A percentile compares a stretch with the other conserved stretches of the same genome.
These are phyloP conservation scores for Mycetomoellerius zeteki DNA, from an alignment of 1,140 invertebrate genomes.

Conservation along the genomic window DNA sequence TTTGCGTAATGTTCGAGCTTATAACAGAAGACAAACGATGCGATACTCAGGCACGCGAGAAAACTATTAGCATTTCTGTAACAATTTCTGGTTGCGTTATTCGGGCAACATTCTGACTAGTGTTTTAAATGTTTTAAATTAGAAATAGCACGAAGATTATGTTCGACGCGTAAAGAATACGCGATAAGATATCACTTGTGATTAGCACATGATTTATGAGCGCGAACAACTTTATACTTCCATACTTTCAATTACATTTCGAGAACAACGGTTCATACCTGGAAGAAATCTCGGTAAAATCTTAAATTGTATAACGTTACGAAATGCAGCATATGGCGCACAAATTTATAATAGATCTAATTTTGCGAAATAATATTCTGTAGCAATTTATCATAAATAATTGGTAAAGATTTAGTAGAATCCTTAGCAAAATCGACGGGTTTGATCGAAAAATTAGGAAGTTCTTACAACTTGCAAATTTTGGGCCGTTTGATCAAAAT, in stretches of 20 bases:
- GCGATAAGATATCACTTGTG: neutral
- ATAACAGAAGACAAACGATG: conserved; percentile 21
- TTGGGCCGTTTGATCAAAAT: neutral
- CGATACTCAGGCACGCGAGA: neutral
- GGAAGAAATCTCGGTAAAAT: conserved; percentile 24
- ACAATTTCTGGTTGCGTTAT: conserved; percentile 29
- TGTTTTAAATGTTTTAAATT: conserved; percentile 69
- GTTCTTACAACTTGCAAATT: neutral
- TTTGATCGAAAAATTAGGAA: neutral
- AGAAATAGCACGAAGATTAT: conserved; percentile 69
- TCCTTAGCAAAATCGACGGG: neutral
- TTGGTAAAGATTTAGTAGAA: neutral
- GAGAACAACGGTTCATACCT: neutral
- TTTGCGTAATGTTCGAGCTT: conserved; percentile 22
- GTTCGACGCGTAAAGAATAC: neutral
- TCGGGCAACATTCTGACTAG: conserved; percentile 14
- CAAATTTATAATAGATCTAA: neutral
- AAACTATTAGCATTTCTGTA: conserved; percentile 39
- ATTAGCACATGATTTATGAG: conserved; percentile 28
- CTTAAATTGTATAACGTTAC: conserved; percentile 13
- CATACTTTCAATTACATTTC: conserved; percentile 16
- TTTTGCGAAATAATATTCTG: neutral
- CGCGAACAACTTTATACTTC: conserved; percentile 21
- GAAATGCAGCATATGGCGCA: neutral
- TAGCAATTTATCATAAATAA: conserved; percentile 7